Conservation (phyloP, 1,140 invertebrate species). For the Drosophila rhopaloa region DNA sequence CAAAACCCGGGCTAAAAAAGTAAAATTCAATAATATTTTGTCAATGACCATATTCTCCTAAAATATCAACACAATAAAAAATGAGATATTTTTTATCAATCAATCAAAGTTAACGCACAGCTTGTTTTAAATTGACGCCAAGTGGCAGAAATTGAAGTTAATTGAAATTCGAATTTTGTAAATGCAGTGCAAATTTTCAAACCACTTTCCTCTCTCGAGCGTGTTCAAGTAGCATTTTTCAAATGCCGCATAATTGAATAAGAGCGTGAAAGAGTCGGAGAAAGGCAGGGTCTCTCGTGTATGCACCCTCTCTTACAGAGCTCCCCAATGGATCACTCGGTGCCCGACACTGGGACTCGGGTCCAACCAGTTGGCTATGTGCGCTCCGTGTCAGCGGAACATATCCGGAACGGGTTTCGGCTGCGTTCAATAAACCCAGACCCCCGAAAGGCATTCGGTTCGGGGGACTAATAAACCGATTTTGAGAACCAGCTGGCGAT, state of each 20-base stretch:
- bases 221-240: neutral
- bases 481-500: conserved; percentile 21
- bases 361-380: conserved; percentile 52
- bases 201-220: conserved; percentile 4
- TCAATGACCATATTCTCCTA: neutral
- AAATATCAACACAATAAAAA: neutral
- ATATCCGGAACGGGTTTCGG: conserved; percentile 61
- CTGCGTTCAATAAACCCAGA: conserved; percentile 31
- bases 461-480: conserved; percentile 37
- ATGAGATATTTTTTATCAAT: conserved; percentile 21
- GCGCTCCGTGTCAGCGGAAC: conserved; percentile 47
- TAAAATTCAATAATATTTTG: too few relatives aligned
- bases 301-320: conserved; percentile 10
- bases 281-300: conserved; percentile 15
- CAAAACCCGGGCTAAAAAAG: too few relatives aligned
- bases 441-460: conserved; percentile 8
- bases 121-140: conserved; percentile 42
- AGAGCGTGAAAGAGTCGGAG: conserved; percentile 18
- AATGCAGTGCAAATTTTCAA: conserved; percentile 41
- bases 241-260: conserved; percentile 32
- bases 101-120: conserved; percentile 20
- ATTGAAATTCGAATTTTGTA: conserved; percentile 58
- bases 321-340: neutral
- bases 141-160: conserved; percentile 60
- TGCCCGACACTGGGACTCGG: neutral